Evolutionary conservation across 2,888 invertebrate species (phyloP).

Genomic region (Autographa pulchrina): DNA sequence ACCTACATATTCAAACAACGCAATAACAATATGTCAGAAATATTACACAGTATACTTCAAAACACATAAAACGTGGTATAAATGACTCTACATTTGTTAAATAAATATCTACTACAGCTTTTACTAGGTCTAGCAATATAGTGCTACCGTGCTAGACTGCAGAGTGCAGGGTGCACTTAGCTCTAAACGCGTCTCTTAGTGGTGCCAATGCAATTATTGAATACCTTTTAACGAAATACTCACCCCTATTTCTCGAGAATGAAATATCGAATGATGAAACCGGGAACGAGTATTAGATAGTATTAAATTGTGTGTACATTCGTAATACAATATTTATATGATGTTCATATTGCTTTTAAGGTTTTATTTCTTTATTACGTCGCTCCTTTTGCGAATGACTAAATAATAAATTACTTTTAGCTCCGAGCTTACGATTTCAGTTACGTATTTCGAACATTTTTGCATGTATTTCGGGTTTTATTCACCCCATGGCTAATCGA

Average conservation of each 20-base stretch:
- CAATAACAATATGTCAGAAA: background rate
- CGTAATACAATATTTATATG: background rate
- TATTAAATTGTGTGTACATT: background rate
- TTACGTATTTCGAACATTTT: background rate
- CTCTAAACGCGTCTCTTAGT: conserved; percentile 37
- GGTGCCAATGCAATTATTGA: conserved; percentile 40
- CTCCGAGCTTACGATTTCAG: background rate
- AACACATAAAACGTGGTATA: background rate
- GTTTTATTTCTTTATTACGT: background rate
- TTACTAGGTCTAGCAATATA: conserved; percentile 5
- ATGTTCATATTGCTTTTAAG: background rate
- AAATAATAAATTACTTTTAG: background rate
- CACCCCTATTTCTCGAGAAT: background rate
- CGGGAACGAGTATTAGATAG: background rate
- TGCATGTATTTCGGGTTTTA: background rate
- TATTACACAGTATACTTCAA: background rate
- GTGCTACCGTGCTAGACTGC: conserved; percentile 26
- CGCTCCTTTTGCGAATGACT: background rate
- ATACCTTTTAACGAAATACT: background rate
- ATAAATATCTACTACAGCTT: conserved; percentile 17
- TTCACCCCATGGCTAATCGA: background rate
- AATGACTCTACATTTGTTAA: background rate
- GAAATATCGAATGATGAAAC: background rate
- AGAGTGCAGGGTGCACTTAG: conserved; percentile 48
- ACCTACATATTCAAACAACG: no score